Base-by-base conservation (phyloP, 2,113 vertebrate genomes). In the Donacobius atricapilla region DNA sequence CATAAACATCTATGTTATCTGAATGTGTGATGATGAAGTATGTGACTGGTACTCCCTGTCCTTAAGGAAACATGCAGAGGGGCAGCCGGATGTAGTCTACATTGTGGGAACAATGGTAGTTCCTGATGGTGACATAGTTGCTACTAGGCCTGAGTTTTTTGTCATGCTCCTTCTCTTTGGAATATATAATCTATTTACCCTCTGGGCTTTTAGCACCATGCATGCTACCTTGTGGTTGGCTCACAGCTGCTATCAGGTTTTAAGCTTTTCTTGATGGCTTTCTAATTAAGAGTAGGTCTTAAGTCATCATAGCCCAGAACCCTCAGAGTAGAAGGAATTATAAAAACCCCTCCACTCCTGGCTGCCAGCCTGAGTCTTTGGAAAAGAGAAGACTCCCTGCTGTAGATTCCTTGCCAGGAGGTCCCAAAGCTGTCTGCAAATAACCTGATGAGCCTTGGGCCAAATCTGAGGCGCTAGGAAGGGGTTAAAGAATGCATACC, bases 221-320 rank as follows among this genome's bases (percentile, higher is more conserved):
- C 51, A 13, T 54, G 35, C 47, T 50, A 73, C 8, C 27, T 87
- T 8, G 16, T 56, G 58, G 35, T 4, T 89, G 51, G 27, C 58
- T 87, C 6, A 88, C n/a, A 94, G 66, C 58, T 71, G 40, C 63
- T 93, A 54, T 87, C 66, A 77, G 58, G 39, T 93, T 90, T 85
- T 35, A 92, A 81, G 37, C 65, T 51, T 44, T 87, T 90, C 37
- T 72, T 87, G 69, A 50, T 77, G 83, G 54, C 58, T 91, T 93
- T 96, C 84, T 94, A 94, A 87, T 93, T 94, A 91, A 77, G 61
- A 91, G 44, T 71, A 44, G 37, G 22, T 95, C 66, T 86, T 90
- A 93, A 91, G 72, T 66, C 39, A 42, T 94, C 57, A 53, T 72
- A 83, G 15, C 42, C 13, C 23, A 80, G 45, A 89, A 92, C 21